Conservation (phyloP, 2,888 invertebrate species). For the Microctonus brassicae region DNA sequence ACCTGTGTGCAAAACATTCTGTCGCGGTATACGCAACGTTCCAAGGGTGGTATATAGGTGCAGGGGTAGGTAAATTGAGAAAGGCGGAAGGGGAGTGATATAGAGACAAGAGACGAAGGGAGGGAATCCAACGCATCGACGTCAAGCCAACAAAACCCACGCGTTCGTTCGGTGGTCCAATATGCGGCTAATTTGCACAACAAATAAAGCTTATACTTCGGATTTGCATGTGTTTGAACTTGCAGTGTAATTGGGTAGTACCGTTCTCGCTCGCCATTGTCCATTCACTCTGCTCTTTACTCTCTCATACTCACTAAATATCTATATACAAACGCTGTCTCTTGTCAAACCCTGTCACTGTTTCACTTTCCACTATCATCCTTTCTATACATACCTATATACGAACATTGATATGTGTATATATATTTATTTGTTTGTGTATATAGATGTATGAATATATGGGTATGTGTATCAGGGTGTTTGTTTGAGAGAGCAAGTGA, state of each 20-base stretch:
- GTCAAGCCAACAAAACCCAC: constrained; percentile 61
- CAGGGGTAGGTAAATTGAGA: too few species aligned
- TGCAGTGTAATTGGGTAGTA: constrained; percentile 69
- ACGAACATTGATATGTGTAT: neutral
- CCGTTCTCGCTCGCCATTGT: constrained; percentile 53
- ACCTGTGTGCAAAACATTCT: constrained; percentile 53
- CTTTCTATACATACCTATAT: constrained; percentile 8
- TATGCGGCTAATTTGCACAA: constrained; percentile 70
- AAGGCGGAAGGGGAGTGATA: neutral
- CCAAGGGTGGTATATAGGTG: neutral
- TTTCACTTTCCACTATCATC: constrained; percentile 10
- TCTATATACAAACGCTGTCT: neutral
- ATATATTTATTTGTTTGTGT: neutral
- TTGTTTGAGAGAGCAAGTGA: too few species aligned
- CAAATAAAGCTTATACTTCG: constrained; percentile 70
- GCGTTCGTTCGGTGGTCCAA: constrained; percentile 66
- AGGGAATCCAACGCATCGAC: constrained; percentile 42
- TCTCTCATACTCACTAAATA: constrained; percentile 28
- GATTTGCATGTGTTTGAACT: constrained; percentile 71
- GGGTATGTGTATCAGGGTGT: too few species aligned
- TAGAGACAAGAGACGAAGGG: neutral
- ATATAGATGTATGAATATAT: neutral
- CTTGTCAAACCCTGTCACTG: too few species aligned
- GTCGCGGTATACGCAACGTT: constrained; percentile 32
- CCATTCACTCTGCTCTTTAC: constrained; percentile 31